Percentiles rank a stretch among this genome's conserved stretches.
Evolutionary conservation across 2,797 vertebrate genomes (phyloP).

Genomic region (Acipenser ruthenus): DNA sequence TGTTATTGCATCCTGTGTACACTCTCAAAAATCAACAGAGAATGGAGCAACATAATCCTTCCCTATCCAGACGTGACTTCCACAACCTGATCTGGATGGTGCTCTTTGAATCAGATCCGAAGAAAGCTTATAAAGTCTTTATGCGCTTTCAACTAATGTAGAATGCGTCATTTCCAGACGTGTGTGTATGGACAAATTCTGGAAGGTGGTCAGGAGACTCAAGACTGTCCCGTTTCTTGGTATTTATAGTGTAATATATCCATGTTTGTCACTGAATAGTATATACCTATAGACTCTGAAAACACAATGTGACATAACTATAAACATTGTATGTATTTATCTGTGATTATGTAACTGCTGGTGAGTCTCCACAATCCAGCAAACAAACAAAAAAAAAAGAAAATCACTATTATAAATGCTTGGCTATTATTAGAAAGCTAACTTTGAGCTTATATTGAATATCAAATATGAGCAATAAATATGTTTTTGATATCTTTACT

Average conservation of each 20-base stretch:
- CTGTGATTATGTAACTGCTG: not conserved
- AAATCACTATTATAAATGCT: conserved; percentile 2
- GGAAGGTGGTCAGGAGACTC: not conserved
- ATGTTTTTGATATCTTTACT: conserved; percentile 14
- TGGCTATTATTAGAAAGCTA: conserved; percentile 10
- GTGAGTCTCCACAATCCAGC: not conserved
- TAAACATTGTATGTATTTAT: not conserved
- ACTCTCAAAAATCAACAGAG: conserved; percentile 31
- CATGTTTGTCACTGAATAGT: not conserved
- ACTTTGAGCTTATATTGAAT: conserved; percentile 25
- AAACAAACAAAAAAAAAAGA: conserved; percentile 15
- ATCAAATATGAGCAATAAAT: conserved; percentile 21
- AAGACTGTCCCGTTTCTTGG: conserved; percentile 21
- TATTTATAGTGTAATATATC: conserved; percentile 1
- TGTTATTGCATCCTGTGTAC: conserved; percentile 51
- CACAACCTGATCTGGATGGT: conserved; percentile 19
- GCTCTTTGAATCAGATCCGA: conserved; percentile 15
- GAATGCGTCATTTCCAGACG: not conserved
- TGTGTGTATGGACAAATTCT: not conserved
- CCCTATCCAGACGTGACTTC: conserved; percentile 32
- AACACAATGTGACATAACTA: too few species aligned
- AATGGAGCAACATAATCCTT: conserved; percentile 34
- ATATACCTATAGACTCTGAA: too few species aligned
- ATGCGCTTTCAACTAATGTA: not conserved
- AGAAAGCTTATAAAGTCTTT: not conserved